Percentiles rank a stretch among this genome's conserved stretches.
phyloP scores from a whole-genome alignment of 2,797 vertebrate species.

The Silurus lanzhouensis region DNA sequence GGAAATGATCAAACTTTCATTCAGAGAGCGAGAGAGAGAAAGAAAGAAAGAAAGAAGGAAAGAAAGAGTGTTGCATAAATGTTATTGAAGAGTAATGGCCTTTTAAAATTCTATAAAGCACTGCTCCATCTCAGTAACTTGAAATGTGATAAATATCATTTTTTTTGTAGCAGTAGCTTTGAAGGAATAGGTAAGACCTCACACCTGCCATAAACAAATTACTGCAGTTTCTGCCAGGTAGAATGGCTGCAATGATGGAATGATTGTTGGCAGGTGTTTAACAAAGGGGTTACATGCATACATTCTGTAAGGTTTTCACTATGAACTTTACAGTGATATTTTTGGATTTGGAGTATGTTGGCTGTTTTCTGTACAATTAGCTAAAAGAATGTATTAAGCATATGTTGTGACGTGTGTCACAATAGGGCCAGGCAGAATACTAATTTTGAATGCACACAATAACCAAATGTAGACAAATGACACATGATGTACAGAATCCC shows the following conservation, averaged over 20 bases:
- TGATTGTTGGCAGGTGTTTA: constrained; percentile 71
- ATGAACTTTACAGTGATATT: constrained; percentile 65
- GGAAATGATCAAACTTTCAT: constrained; percentile 37
- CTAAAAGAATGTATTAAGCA: constrained; percentile 78
- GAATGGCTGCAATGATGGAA: constrained; percentile 54
- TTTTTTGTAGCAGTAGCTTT: constrained; percentile 62
- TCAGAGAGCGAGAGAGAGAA: constrained; percentile 12
- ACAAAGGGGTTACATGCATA: constrained; percentile 65
- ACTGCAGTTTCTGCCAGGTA: constrained; percentile 63
- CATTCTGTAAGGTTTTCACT: constrained; percentile 65
- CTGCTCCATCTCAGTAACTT: constrained; percentile 75
- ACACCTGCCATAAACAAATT: constrained; percentile 61
- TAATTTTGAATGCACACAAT: constrained; percentile 85
- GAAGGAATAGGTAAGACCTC: constrained; percentile 67
- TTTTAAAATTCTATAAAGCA: constrained; percentile 69
- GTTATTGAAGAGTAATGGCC: constrained; percentile 62
- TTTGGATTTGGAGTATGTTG: constrained; percentile 67
- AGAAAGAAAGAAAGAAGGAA: no score
- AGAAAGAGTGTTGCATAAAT: constrained; percentile 13
- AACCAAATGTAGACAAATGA: constrained; percentile 92
- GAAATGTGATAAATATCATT: constrained; percentile 68
- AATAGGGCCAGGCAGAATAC: constrained; percentile 79
- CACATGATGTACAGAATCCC: constrained; percentile 82
- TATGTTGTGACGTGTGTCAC: constrained; percentile 72
- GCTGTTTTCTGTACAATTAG: constrained; percentile 74